Percentiles rank a stretch among this genome's conserved stretches.
Conservation (phyloP, 2,797 vertebrate genomes). For the Cygnus olor region DNA sequence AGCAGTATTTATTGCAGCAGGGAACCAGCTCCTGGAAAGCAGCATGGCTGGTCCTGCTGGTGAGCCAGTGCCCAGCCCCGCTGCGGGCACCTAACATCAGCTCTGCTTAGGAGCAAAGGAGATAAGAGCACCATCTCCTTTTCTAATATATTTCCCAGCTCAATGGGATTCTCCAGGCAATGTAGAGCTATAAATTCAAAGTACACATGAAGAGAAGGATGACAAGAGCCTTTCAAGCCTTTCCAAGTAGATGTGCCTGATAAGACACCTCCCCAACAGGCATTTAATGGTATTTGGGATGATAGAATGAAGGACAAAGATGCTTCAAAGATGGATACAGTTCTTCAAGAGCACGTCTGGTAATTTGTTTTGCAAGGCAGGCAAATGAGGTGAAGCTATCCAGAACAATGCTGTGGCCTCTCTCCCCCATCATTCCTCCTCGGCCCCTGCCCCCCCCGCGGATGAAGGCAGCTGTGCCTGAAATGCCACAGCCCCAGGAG, state of each 20-base stretch:
- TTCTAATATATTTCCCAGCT: background rate
- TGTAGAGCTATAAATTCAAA: slow-evolving; percentile 15
- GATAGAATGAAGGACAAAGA: slow-evolving; percentile 40
- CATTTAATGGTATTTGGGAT: slow-evolving; percentile 22
- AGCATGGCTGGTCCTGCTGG: accelerated
- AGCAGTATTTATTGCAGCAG: background rate
- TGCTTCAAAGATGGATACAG: slow-evolving; percentile 40
- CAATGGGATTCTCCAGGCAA: background rate
- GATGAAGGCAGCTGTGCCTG: background rate
- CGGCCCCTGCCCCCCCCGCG: background rate
- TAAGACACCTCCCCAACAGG: slow-evolving; percentile 52
- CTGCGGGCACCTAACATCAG: background rate
- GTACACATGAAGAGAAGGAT: background rate
- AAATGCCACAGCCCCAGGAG: background rate
- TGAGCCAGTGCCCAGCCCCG: background rate
- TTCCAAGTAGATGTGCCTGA: slow-evolving; percentile 66
- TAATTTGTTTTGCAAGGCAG: slow-evolving; percentile 48
- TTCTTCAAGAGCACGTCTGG: background rate
- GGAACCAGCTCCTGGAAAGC: background rate
- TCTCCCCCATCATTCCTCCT: background rate
- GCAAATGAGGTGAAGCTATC: slow-evolving; percentile 35
- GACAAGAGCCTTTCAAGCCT: slow-evolving; percentile 60
- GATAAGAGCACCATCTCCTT: background rate
- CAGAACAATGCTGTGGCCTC: slow-evolving; percentile 45
- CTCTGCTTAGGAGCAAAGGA: background rate